Percentiles rank a stretch among this genome's conserved stretches.
Conservation (phyloP, 2,888 invertebrate genomes). For the Nomada flava region DNA sequence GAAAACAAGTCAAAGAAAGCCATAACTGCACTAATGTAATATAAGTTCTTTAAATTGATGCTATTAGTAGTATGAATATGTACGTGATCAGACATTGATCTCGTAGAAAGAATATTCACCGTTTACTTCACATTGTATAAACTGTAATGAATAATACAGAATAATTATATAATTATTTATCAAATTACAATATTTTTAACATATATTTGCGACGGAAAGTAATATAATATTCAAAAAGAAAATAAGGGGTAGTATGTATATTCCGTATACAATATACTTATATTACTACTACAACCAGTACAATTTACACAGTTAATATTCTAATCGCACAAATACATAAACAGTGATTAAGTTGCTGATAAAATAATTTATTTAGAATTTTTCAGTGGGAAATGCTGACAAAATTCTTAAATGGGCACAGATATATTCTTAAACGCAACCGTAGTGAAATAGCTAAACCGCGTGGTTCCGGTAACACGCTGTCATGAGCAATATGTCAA, state of each 20-base stretch:
- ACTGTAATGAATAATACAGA: neutral
- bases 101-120: neutral
- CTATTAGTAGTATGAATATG: slow-evolving; percentile 3
- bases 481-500: slow-evolving; percentile 27
- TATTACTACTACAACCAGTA: neutral
- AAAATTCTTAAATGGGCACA: neutral
- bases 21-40: no score
- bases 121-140: neutral
- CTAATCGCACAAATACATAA: neutral
- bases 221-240: neutral
- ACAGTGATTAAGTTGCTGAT: neutral
- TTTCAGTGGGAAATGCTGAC: neutral
- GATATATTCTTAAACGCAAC: neutral
- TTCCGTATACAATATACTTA: neutral
- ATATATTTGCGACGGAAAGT: no score
- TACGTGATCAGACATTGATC: neutral
- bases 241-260: neutral
- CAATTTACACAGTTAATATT: neutral
- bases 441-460: neutral
- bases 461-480: slow-evolving; percentile 37
- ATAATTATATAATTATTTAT: neutral
- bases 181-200: neutral
- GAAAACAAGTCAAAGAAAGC: no score
- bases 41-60: neutral
- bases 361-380: neutral